Percentiles rank a stretch among this genome's conserved stretches.
Evolutionary conservation across 2,888 invertebrate genomes (phyloP).

Genomic region (Trichogramma evanescens): DNA sequence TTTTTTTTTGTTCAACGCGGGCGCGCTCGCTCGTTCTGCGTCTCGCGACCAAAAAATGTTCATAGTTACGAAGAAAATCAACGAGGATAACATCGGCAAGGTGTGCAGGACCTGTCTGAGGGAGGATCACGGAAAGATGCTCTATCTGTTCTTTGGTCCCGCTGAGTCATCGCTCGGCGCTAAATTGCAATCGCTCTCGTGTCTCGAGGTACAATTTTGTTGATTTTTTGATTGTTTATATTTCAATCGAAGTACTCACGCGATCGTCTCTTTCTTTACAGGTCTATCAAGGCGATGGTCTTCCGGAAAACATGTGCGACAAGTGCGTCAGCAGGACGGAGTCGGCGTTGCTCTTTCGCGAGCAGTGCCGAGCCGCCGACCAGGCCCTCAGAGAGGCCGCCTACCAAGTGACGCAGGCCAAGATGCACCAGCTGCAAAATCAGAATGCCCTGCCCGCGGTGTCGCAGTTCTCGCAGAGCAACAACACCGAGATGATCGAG

Average conservation of each 20-base stretch:
- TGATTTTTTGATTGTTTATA: background rate
- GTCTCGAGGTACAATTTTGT: conserved; percentile 34
- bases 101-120: conserved; percentile 43
- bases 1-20: background rate
- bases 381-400: conserved; percentile 43
- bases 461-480: conserved; percentile 32
- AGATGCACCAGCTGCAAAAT: conserved; percentile 36
- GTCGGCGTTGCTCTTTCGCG: conserved; percentile 42
- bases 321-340: conserved; percentile 44
- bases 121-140: conserved; percentile 44
- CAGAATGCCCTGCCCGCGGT: conserved; percentile 28
- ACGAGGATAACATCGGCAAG: conserved; percentile 43
- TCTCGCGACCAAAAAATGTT: conserved; percentile 31
- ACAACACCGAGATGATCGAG: conserved; percentile 17
- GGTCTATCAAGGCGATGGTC: conserved; percentile 45
- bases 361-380: conserved; percentile 44
- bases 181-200: conserved; percentile 43
- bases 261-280: conserved; percentile 14
- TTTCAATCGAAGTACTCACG: background rate
- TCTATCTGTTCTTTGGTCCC: conserved; percentile 43
- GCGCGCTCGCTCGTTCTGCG: background rate
- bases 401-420: conserved; percentile 36
- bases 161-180: conserved; percentile 44
- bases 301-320: conserved; percentile 45
- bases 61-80: conserved; percentile 44